Evolutionary conservation across 2,888 invertebrate species (phyloP), one percentile per base, ranked within the genome.

Genomic region (Halocaridina rubra): DNA sequence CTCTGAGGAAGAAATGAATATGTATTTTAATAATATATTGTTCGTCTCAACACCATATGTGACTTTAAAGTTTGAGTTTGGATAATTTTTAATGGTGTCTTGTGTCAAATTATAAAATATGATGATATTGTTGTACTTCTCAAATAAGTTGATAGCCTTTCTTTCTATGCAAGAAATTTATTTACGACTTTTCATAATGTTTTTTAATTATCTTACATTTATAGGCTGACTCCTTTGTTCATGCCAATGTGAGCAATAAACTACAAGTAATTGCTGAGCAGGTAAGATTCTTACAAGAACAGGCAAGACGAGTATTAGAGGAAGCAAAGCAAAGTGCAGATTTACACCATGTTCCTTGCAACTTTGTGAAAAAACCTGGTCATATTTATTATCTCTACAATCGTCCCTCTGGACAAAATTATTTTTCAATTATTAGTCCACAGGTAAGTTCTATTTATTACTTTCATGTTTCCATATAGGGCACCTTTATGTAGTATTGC

Each of bases 371-470:
- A 91, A 93, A 93, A 69, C 94, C 95, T 29, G 95, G 95, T 0
- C 92, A 93, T 46, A 91, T 93, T 27, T 96, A 96, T 91, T 94
- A 95, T 90, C 91, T 95, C 59, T 96, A 95, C 90, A 91, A 93
- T 89, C 91, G 93, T 89, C 89, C 92, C 69, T 93, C 93, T 2
- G 95, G 94, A 5, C 94, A 94, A 90, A 91, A 91, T 86, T 95
- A 95, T 90, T 94, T 95, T 89, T 95, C 95, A 69, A 94, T 96
- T 92, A 90, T 96, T 29, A 94, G 94, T 74, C 95, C 95, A 33
- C 91, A 94, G 91, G 95, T 94, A 91, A 90, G 13, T 53, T 5
- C 0, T 53, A 53, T 53, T 10, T 7, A n/a, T 10, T 53, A 10
- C n/a, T n/a, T n/a, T n/a, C n/a, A n/a, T n/a, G n/a, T n/a, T n/a